Conservation (phyloP, 2,113 vertebrate genomes). For the Hucho hucho region DNA sequence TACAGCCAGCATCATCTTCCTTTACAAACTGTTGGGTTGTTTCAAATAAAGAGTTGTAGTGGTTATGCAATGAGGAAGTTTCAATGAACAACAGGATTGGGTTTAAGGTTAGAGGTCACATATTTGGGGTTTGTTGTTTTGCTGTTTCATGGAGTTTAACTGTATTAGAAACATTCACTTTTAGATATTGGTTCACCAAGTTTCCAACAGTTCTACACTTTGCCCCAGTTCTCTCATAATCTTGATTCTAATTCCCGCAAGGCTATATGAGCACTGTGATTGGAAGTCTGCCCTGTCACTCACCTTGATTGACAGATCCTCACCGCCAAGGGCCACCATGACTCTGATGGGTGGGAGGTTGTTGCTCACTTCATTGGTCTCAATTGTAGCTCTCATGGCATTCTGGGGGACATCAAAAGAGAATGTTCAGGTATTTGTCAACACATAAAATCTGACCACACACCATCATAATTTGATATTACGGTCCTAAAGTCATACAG, state of each 20-base stretch:
- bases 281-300: not conserved
- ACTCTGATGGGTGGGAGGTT: slow-evolving; percentile 79
- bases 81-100: not conserved
- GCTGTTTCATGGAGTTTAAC: not conserved
- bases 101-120: not conserved
- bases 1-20: not conserved
- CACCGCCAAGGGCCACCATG: slow-evolving; percentile 82
- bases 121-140: not conserved
- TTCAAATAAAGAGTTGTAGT: not conserved
- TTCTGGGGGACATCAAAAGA: slow-evolving; percentile 66
- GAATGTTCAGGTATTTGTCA: not conserved
- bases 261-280: not conserved
- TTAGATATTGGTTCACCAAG: too few species aligned
- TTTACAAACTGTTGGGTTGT: not conserved
- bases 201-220: not conserved
- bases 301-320: slow-evolving; percentile 87
- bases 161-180: too few species aligned
- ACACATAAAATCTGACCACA: too few species aligned
- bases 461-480: too few species aligned
- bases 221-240: not conserved
- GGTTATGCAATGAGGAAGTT: too few species aligned
- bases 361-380: slow-evolving; percentile 79
- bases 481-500: too few species aligned
- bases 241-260: not conserved
- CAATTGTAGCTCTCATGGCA: slow-evolving; percentile 86